Evolutionary conservation across 2,113 vertebrate genomes (phyloP).

Genomic region (Chitala chitala): DNA sequence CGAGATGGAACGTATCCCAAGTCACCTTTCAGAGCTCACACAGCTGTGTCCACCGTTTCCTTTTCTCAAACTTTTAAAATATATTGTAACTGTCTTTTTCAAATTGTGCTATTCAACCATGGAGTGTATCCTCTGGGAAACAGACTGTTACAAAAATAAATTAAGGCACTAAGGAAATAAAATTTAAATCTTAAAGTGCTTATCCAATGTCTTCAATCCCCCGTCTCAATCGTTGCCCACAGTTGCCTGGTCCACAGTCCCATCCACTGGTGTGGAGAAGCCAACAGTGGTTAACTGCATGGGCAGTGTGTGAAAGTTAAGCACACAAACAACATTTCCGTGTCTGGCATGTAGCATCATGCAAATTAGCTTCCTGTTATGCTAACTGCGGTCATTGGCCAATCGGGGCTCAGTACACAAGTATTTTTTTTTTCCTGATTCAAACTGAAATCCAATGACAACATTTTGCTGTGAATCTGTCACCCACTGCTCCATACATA

Average conservation of each 20-base stretch:
- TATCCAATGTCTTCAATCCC: conserved; percentile 15
- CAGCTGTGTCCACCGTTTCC: no score
- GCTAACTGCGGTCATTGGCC: neutral
- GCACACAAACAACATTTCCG: neutral
- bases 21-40: no score
- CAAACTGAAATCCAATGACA: neutral
- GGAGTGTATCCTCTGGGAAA: neutral
- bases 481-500: neutral
- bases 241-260: conserved; percentile 10
- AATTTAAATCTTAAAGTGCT: conserved; percentile 13
- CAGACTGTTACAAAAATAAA: neutral
- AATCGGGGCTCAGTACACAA: neutral
- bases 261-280: neutral
- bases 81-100: no score
- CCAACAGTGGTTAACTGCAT: neutral
- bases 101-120: neutral
- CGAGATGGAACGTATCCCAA: no score
- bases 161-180: conserved; percentile 34
- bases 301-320: neutral
- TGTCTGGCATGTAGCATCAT: neutral
- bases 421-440: no score
- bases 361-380: neutral
- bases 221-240: neutral
- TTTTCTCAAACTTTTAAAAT: no score
- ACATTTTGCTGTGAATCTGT: neutral